Base-by-base conservation (phyloP, 2,113 vertebrate genomes). In the Azemiops feae region DNA sequence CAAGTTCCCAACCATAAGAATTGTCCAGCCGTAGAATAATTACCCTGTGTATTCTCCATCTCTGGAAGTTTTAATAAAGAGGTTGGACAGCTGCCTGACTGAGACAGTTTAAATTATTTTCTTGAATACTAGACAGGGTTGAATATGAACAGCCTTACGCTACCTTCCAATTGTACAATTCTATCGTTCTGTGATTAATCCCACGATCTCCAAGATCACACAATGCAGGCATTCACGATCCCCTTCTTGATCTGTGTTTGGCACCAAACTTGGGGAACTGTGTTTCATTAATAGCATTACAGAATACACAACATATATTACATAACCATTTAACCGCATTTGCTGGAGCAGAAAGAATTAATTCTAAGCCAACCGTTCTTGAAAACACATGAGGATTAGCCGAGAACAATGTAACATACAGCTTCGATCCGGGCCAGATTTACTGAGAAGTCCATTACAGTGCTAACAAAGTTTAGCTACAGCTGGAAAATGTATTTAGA, bases 121-220 rank as follows among this genome's bases (percentile, higher is more conserved):
- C n/a, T 34, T 2, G n/a, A n/a, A 74, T 14, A 74, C 34, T 34
- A n/a, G 5, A 34, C 30, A 69, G 27, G 12, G 30, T 69, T 69
- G 30, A n/a, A 34, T 4, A 6, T 0, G 14, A 74, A n/a, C 16
- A 7, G 14, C 2, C 0, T 18, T 18, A 16, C 5, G n/a, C 18
- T 34, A 74, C n/a, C 5, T 74, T 34, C 64, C 64, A 74, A 34
- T 3, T 74, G n/a, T 34, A 74, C 14, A 34, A 74, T 34, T 74
- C n/a, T 74, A 74, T 69, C n/a, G 30, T 34, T 74, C 30, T 34
- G 14, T 16, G 64, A 74, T 74, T 74, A 18, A 74, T 2, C 64
- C 16, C 64, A 5, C 16, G 5, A 34, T 34, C 47, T 74, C 64
- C n/a, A 74, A 74, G n/a, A 74, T 34, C n/a, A 34, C 64, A 34